These are phyloP conservation scores for Pongo abelii DNA, from an alignment of 2,113 vertebrate genomes.

Conservation along the genomic window DNA sequence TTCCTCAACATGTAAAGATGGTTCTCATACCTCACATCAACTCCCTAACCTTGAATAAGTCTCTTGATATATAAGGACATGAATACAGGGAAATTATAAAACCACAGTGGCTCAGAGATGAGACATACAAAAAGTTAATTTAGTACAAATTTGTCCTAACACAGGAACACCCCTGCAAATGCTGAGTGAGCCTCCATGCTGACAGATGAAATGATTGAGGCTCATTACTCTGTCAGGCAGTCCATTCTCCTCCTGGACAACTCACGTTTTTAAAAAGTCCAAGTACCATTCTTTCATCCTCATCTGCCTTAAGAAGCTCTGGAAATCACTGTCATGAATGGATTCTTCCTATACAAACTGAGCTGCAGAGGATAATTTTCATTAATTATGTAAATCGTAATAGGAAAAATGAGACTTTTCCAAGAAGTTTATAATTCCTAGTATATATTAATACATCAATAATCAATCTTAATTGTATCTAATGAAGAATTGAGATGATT, in stretches of 20 bases:
- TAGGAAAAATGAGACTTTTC: neutral
- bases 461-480: neutral
- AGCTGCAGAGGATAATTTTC: neutral
- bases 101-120: neutral
- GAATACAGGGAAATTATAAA: neutral
- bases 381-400: neutral
- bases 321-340: neutral
- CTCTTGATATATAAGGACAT: neutral
- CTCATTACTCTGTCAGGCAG: neutral
- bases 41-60: neutral
- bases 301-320: neutral
- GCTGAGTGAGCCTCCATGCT: neutral
- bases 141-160: neutral
- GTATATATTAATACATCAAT: neutral
- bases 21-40: neutral
- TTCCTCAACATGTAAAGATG: neutral
- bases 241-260: neutral
- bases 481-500: neutral
- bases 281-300: neutral
- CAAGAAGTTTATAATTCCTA: neutral
- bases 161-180: neutral
- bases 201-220: neutral
- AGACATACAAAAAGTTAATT: neutral
- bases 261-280: neutral
- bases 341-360: neutral